These are phyloP conservation scores for Rhinoderma darwinii DNA, from an alignment of 2,113 vertebrate genomes.

Conservation along the genomic window DNA sequence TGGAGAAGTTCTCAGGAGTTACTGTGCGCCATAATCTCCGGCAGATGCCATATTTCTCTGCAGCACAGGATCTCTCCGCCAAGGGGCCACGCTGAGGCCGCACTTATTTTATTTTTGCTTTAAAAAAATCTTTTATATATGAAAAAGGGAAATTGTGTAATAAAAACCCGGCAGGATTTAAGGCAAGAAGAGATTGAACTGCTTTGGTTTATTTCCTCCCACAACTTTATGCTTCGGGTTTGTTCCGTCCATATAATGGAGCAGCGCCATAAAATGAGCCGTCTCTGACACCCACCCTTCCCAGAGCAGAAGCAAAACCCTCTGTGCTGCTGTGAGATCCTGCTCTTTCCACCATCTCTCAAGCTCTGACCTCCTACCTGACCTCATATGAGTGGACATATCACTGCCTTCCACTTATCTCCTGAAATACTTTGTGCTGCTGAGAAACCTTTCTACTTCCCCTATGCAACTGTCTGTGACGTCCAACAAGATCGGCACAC, in stretches of 20 bases:
- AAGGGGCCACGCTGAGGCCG: not conserved
- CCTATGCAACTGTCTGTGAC: no score
- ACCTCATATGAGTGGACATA: no score
- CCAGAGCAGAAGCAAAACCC: no score
- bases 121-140: not conserved
- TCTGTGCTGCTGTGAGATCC: no score
- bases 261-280: not conserved
- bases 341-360: no score
- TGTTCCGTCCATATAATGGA: not conserved
- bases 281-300: not conserved
- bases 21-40: not conserved
- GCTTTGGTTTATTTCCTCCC: not conserved
- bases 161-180: not conserved
- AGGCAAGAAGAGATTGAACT: not conserved
- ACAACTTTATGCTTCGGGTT: not conserved
- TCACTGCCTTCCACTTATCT: no score
- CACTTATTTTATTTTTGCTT: not conserved
- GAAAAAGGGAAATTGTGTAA: not conserved
- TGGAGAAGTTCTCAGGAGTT: not conserved
- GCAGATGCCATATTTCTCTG: not conserved
- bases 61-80: not conserved
- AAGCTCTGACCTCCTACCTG: no score
- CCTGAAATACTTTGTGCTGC: conserved; percentile 2
- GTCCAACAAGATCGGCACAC: no score
- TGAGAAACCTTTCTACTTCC: not conserved